Evolutionary conservation across 1,140 invertebrate species (phyloP), one percentile per base, ranked within the genome.

Genomic region (Anastrepha ludens): DNA sequence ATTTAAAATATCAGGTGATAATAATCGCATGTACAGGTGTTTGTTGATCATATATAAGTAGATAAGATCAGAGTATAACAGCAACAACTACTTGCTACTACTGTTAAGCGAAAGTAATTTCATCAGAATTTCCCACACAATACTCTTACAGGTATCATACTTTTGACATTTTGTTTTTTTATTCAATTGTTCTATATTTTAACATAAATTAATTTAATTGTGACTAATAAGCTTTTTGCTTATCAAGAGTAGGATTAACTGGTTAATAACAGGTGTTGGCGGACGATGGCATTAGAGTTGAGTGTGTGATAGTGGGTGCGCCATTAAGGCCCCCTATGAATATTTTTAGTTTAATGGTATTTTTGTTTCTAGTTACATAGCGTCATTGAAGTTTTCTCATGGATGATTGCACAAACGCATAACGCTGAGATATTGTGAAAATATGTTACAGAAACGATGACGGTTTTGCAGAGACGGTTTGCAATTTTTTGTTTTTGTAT

Each of bases 61-160:
- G 8, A 70, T 70, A 13, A 44, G 11, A 44, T 29, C 29, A 13
- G 44, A 41, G 1, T 39, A 70, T 11, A 70, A 70, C 9, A 44
- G 67, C 8, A 65, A 65, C 29, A 29, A 29, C 29, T 29, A 29
- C 29, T 65, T n/a, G n/a, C 39, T 11, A 15, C 29, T 47, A 62
- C 17, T 17, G 60, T 41, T 15, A 47, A 47, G 67, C 41, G 67
- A 74, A 74, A 74, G 67, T 74, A 41, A 17, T 74, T 74, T 11
- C 67, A 17, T 47, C 17, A 74, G 67, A 74, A 44, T 17, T 74
- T 74, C 67, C 67, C 39, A 74, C 67, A 74, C 15, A 74, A 67
- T 67, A 20, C 6, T 39, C 39, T 20, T 67, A 67, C 29, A 4
- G 11, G 29, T 41, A 39, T 67, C 9, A 4, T 15, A 67, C 39